phyloP scores from a whole-genome alignment of 2,888 invertebrate genomes.

The Horisme vitalbata region DNA sequence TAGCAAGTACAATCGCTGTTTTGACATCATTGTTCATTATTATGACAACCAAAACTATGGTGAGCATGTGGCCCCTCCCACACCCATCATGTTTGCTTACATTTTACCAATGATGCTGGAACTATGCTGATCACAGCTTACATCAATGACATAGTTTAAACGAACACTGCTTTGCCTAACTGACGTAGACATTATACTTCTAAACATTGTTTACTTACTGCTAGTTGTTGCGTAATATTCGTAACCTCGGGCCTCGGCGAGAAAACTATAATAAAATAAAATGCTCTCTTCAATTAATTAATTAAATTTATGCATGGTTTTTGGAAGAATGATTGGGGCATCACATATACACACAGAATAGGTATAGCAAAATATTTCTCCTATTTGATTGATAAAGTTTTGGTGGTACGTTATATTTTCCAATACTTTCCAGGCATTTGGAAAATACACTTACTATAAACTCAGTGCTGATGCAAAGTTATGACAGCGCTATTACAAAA shows the following conservation, averaged over 20 bases:
- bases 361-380: no score
- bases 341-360: no score
- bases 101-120: slow-evolving; percentile 4
- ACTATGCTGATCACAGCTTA: slow-evolving; percentile 13
- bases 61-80: slow-evolving; percentile 57
- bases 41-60: slow-evolving; percentile 40
- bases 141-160: slow-evolving; percentile 3
- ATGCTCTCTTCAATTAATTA: no score
- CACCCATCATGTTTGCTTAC: slow-evolving; percentile 10
- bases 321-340: no score
- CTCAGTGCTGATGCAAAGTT: no score
- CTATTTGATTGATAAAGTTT: no score
- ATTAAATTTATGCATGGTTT: no score
- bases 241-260: no score
- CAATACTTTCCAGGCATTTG: no score
- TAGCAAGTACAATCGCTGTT: slow-evolving; percentile 24
- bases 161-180: slow-evolving; percentile 20
- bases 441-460: no score
- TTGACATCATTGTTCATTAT: slow-evolving; percentile 34
- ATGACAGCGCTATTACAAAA: neutral
- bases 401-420: no score
- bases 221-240: neutral
- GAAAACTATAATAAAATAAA: no score
- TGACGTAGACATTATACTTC: neutral
- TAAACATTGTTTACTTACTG: neutral